Evolutionary conservation across 2,797 vertebrate genomes (phyloP).

Genomic region (Acanthiza pusilla): DNA sequence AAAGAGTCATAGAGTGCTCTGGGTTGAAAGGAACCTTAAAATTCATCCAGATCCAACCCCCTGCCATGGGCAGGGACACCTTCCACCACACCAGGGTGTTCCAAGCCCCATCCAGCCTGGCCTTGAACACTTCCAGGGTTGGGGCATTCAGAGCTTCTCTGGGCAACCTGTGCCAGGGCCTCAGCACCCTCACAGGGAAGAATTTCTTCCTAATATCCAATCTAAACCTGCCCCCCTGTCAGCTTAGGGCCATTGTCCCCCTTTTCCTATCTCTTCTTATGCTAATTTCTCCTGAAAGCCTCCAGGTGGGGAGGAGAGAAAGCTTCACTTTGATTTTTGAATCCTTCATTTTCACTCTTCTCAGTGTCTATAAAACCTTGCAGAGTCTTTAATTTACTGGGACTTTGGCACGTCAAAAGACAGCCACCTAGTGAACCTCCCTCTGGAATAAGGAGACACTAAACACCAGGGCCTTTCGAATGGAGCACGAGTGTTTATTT

Average conservation of each 20-base stretch:
- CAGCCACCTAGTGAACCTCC: background rate
- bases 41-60: accelerated
- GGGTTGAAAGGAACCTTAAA: too few species aligned
- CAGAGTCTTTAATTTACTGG: background rate
- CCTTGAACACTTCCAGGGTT: background rate
- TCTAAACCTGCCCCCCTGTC: background rate
- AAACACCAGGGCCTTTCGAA: background rate
- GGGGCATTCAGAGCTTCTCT: background rate
- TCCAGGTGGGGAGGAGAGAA: background rate
- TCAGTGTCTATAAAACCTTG: background rate
- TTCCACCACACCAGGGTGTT: background rate
- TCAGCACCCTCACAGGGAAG: background rate
- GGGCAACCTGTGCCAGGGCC: accelerated
- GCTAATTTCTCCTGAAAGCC: background rate
- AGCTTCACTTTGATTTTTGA: accelerated
- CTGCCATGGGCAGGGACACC: background rate
- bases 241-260: background rate
- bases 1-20: background rate
- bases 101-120: background rate
- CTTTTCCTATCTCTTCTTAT: background rate
- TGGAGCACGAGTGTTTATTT: background rate
- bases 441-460: background rate
- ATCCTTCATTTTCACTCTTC: background rate
- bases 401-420: background rate
- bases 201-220: background rate